Percentiles rank a stretch among this genome's conserved stretches.
Evolutionary conservation across 2,113 vertebrate genomes (phyloP).

Genomic region (Corydoras maculifer): DNA sequence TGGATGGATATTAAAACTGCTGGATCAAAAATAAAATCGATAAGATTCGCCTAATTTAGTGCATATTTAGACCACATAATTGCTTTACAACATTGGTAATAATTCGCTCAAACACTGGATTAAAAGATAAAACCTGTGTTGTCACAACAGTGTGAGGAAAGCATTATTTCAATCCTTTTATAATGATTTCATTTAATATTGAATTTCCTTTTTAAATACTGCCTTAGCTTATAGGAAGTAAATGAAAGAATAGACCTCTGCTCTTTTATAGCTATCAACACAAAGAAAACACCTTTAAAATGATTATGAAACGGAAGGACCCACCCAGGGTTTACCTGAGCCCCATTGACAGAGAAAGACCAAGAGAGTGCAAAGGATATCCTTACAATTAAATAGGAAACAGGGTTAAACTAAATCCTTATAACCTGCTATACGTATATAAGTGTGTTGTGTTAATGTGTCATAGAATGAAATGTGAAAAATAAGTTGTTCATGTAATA

Average conservation of each 20-base stretch:
- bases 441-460: conserved; percentile 66
- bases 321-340: conserved; percentile 67
- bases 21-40: no score
- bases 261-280: conserved; percentile 57
- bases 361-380: conserved; percentile 61
- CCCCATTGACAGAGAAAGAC: conserved; percentile 52
- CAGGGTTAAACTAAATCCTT: conserved; percentile 60
- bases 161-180: neutral
- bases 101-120: neutral
- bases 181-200: conserved; percentile 33
- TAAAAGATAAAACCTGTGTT: conserved; percentile 29
- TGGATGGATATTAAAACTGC: no score
- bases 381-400: conserved; percentile 65
- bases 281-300: conserved; percentile 67
- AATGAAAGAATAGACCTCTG: conserved; percentile 57
- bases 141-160: conserved; percentile 34
- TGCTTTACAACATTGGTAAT: no score
- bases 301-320: conserved; percentile 66
- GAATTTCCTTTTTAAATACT: conserved; percentile 50
- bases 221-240: conserved; percentile 51
- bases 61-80: no score
- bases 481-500: conserved; percentile 46
- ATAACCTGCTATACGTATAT: conserved; percentile 58
- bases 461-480: conserved; percentile 55
- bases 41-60: no score